A percentile compares a stretch with the other conserved stretches of the same genome.
Evolutionary conservation across 2,888 invertebrate genomes (phyloP).

Genomic region (Ashinkailepas kermadecensis): DNA sequence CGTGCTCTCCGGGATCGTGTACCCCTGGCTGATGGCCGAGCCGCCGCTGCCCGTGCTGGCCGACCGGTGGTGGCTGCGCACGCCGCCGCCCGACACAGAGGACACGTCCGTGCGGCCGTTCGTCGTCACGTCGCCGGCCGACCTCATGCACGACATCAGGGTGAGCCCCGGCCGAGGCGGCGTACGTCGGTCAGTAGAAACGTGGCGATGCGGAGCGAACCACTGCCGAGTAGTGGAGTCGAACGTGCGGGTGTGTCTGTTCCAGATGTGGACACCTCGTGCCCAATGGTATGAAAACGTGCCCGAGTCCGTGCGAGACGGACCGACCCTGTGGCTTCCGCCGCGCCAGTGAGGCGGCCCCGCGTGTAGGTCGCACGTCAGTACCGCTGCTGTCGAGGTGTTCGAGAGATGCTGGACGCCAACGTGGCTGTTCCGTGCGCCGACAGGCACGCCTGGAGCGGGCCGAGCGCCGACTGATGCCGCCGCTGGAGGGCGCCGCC

Average conservation of each 20-base stretch:
- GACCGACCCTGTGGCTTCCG: too few species aligned
- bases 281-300: neutral
- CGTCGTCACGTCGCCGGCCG: constrained; percentile 1
- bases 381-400: too few species aligned
- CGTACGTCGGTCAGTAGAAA: neutral
- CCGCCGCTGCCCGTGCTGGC: constrained; percentile 8
- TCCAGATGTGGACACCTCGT: neutral
- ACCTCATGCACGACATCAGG: neutral
- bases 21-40: neutral
- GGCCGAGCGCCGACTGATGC: constrained; percentile 30
- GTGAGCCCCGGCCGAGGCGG: neutral
- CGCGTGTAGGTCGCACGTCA: neutral
- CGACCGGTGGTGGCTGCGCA: neutral
- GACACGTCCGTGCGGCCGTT: constrained; percentile 10
- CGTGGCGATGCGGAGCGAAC: neutral
- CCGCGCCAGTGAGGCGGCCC: neutral
- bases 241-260: neutral
- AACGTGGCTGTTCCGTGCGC: too few species aligned
- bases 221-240: neutral
- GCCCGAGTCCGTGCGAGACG: too few species aligned
- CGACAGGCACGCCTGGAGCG: neutral
- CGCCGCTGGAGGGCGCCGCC: constrained; percentile 47
- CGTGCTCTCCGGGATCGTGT: neutral
- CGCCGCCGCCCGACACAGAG: neutral
- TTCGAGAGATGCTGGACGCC: too few species aligned